Evolutionary conservation across 2,113 vertebrate genomes (phyloP).

Genomic region (Sinocyclocheilus anophthalmus): DNA sequence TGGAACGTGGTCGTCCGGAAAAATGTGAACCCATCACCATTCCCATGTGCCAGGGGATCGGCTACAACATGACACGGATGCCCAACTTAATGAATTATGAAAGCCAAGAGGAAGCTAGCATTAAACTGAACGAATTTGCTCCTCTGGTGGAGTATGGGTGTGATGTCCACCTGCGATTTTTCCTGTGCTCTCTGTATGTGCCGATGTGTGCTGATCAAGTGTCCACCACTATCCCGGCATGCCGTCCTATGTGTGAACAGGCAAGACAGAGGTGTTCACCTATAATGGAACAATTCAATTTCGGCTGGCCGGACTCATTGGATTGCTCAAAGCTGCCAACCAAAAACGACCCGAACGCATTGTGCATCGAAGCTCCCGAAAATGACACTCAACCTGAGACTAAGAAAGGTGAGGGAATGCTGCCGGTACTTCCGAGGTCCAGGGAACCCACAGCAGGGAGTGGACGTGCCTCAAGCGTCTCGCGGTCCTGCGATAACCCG

Average conservation of each 20-base stretch:
- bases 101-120: constrained; percentile 82
- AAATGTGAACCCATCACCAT: constrained; percentile 85
- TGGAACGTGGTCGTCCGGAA: constrained; percentile 76
- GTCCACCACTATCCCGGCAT: constrained; percentile 86
- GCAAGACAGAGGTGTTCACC: constrained; percentile 85
- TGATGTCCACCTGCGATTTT: constrained; percentile 87
- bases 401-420: constrained; percentile 78
- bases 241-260: constrained; percentile 90
- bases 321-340: constrained; percentile 84
- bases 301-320: constrained; percentile 86
- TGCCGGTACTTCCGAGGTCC: constrained; percentile 75
- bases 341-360: constrained; percentile 84
- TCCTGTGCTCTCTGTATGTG: constrained; percentile 88
- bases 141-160: constrained; percentile 88
- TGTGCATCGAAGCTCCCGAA: constrained; percentile 88
- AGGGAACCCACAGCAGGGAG: constrained; percentile 61
- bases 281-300: constrained; percentile 87
- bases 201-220: constrained; percentile 90
- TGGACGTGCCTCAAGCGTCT: constrained; percentile 55
- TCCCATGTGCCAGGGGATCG: constrained; percentile 88
- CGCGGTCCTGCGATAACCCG: constrained; percentile 76
- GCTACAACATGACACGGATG: constrained; percentile 89
- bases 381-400: constrained; percentile 75
- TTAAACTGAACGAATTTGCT: constrained; percentile 85
- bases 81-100: constrained; percentile 87